Percentiles rank a stretch among this genome's conserved stretches.
Evolutionary conservation across 2,113 vertebrate species (phyloP).

Genomic region (Candoia aspera): DNA sequence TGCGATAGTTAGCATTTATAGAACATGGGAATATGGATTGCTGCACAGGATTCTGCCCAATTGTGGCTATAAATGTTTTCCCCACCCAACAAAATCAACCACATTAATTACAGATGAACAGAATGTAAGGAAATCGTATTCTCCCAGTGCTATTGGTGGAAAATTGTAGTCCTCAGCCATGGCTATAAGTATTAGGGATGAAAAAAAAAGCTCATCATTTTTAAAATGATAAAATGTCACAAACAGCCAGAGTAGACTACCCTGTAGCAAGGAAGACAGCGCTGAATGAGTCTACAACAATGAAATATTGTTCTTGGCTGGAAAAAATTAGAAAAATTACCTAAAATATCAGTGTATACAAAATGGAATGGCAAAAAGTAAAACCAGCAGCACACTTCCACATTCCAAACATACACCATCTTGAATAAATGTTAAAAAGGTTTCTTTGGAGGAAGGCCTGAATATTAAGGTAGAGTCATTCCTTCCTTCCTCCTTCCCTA

Average conservation of each 20-base stretch:
- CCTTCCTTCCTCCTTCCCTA: not conserved
- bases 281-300: not conserved
- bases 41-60: not conserved
- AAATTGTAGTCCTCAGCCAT: not conserved
- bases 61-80: not conserved
- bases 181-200: not conserved
- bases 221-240: not conserved
- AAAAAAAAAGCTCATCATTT: not conserved
- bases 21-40: not conserved
- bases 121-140: no score
- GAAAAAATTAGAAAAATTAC: not conserved
- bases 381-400: not conserved
- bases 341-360: not conserved
- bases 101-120: no score
- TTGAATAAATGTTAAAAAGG: not conserved
- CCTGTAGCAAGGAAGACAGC: not conserved
- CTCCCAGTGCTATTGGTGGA: not conserved
- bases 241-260: not conserved
- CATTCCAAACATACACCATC: no score
- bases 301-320: not conserved
- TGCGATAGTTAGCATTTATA: not conserved
- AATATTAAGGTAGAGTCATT: not conserved
- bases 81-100: not conserved
- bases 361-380: not conserved
- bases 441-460: not conserved